A percentile compares a stretch with the other conserved stretches of the same genome.
Evolutionary conservation across 2,888 invertebrate species (phyloP).

Genomic region (Eustalomyia histrio): DNA sequence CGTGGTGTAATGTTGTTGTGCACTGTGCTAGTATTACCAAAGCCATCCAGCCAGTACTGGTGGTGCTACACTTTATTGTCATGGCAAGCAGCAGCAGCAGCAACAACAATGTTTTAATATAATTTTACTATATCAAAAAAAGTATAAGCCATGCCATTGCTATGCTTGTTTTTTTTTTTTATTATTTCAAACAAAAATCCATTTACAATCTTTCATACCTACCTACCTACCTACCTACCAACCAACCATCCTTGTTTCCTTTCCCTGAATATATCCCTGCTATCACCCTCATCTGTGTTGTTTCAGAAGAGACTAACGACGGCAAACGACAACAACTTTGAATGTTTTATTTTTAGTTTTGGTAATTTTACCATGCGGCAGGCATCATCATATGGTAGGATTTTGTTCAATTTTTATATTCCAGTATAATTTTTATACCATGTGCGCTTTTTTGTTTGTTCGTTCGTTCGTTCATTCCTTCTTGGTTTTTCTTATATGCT

Average conservation of each 20-base stretch:
- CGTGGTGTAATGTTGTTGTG: conserved; percentile 21
- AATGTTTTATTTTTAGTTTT: conserved; percentile 38
- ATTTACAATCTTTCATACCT: conserved; percentile 3
- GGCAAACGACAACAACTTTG: conserved; percentile 14
- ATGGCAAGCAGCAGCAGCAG: conserved; percentile 37
- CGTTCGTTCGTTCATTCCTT: conserved; percentile 53
- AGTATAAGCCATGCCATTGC: conserved; percentile 47
- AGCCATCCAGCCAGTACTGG: conserved; percentile 12
- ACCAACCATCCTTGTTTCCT: conserved; percentile 24
- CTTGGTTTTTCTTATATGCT: conserved; percentile 21
- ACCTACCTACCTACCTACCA: conserved; percentile 11
- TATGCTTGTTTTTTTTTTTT: conserved; percentile 29
- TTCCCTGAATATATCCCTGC: conserved; percentile 19
- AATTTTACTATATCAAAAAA: conserved; percentile 45
- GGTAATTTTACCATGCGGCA: conserved; percentile 44
- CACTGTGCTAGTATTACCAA: conserved; percentile 26
- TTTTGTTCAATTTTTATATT: background rate
- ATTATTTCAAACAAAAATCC: conserved; percentile 3
- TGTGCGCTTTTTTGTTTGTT: conserved; percentile 25
- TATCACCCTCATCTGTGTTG: conserved; percentile 49
- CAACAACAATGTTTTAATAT: conserved; percentile 49
- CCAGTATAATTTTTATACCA: conserved; percentile 39
- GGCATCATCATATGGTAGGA: conserved; percentile 54
- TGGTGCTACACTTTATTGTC: conserved; percentile 44
- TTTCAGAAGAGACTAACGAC: background rate